phyloP scores from a whole-genome alignment of 2,888 invertebrate genomes.

The Agrotis segetum region DNA sequence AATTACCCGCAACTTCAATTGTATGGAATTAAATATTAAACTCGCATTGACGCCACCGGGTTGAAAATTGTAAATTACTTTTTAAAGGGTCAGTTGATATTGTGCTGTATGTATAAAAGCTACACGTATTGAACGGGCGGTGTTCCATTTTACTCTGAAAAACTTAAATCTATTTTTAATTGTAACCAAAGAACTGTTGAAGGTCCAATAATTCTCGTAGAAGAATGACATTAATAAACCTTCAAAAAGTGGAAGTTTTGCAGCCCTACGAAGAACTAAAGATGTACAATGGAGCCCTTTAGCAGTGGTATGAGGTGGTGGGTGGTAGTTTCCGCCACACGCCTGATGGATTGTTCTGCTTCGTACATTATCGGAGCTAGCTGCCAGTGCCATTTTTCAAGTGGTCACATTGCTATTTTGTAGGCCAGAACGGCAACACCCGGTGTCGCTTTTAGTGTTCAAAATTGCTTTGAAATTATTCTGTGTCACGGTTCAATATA shows the following conservation, averaged over 20 bases:
- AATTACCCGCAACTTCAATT: slow-evolving; percentile 35
- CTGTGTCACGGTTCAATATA: not conserved
- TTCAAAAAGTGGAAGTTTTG: slow-evolving; percentile 46
- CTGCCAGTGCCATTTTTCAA: slow-evolving; percentile 81
- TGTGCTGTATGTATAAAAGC: not conserved
- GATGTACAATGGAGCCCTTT: slow-evolving; percentile 66
- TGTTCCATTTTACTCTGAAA: not conserved
- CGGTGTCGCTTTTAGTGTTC: slow-evolving; percentile 48
- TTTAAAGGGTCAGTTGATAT: not conserved
- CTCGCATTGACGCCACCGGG: slow-evolving; percentile 12
- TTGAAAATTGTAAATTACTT: slow-evolving; percentile 22
- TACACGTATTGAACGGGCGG: not conserved
- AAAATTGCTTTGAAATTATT: slow-evolving; percentile 46
- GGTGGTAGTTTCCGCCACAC: slow-evolving; percentile 65
- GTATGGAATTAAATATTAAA: slow-evolving; percentile 44
- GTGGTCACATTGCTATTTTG: slow-evolving; percentile 75
- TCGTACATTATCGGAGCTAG: slow-evolving; percentile 82
- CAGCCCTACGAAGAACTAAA: slow-evolving; percentile 54
- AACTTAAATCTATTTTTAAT: slow-evolving; percentile 32
- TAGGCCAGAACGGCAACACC: slow-evolving; percentile 71
- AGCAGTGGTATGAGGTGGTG: slow-evolving; percentile 58
- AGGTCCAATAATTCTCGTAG: slow-evolving; percentile 6
- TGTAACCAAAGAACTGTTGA: not conserved
- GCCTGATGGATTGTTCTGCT: slow-evolving; percentile 79
- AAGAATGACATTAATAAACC: slow-evolving; percentile 23